Conservation (phyloP, 2,888 invertebrate genomes). For the Aspidiotus destructor region DNA sequence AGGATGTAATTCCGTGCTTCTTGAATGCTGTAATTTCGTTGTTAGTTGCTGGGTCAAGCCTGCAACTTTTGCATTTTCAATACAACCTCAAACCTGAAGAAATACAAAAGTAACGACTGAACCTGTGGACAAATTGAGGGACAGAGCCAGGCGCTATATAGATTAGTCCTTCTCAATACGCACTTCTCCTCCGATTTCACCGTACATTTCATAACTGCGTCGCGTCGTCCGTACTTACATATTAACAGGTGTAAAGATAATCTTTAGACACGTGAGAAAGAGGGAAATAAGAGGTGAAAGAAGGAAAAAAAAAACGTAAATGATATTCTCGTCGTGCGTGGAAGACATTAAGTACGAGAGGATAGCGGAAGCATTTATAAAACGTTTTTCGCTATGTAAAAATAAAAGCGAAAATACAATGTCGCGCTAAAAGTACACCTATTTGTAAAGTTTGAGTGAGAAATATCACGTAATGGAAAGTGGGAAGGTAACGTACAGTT, state of each 20-base stretch:
- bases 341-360: constrained; percentile 5
- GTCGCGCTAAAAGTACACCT: not conserved
- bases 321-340: not conserved
- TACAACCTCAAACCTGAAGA: too few relatives aligned
- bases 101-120: too few relatives aligned
- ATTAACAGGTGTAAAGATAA: constrained; percentile 7
- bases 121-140: too few relatives aligned
- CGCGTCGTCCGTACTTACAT: not conserved
- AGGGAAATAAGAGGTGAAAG: not conserved
- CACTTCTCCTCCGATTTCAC: too few relatives aligned
- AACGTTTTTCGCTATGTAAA: constrained; percentile 14
- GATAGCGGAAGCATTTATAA: constrained; percentile 7
- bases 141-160: too few relatives aligned
- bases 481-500: constrained; percentile 14
- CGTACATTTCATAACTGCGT: too few relatives aligned
- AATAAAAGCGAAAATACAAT: constrained; percentile 10
- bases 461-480: constrained; percentile 14
- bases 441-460: constrained; percentile 6
- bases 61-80: too few relatives aligned
- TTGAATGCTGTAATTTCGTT: too few relatives aligned
- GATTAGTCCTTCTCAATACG: too few relatives aligned
- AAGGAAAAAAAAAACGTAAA: not conserved
- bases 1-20: too few relatives aligned
- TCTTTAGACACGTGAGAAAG: not conserved
- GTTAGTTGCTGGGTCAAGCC: too few relatives aligned